phyloP scores from a whole-genome alignment of 2,888 invertebrate species.

The Idaea aversata region DNA sequence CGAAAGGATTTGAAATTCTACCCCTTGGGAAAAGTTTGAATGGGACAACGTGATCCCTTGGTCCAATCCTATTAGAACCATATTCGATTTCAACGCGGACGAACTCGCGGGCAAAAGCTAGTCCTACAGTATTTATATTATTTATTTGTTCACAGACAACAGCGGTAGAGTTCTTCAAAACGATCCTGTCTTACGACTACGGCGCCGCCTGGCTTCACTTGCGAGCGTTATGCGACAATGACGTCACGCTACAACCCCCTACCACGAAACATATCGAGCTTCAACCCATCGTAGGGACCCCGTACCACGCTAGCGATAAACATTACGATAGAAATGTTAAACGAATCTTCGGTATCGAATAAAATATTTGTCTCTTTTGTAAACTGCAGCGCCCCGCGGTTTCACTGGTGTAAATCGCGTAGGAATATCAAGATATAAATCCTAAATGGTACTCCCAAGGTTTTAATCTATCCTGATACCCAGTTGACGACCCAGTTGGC shows the following conservation, averaged over 20 bases:
- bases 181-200: conserved; percentile 69
- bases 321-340: conserved; percentile 53
- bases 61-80: too few species aligned
- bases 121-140: too few species aligned
- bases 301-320: conserved; percentile 43
- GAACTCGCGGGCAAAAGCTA: too few species aligned
- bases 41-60: too few species aligned
- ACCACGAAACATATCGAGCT: conserved; percentile 28
- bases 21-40: too few species aligned
- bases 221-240: conserved; percentile 50
- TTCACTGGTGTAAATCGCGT: not conserved
- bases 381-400: too few species aligned
- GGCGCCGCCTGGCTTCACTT: conserved; percentile 60
- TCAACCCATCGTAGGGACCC: conserved; percentile 47
- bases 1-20: too few species aligned
- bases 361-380: not conserved
- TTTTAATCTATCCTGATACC: too few species aligned
- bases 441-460: too few species aligned
- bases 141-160: conserved; percentile 52
- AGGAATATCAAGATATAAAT: too few species aligned
- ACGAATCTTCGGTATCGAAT: conserved; percentile 45
- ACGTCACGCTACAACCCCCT: conserved; percentile 39
- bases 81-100: too few species aligned
- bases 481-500: too few species aligned
- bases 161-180: conserved; percentile 77